These are phyloP conservation scores for Dascyllus trimaculatus DNA, from an alignment of 2,113 vertebrate genomes.

Conservation along the genomic window DNA sequence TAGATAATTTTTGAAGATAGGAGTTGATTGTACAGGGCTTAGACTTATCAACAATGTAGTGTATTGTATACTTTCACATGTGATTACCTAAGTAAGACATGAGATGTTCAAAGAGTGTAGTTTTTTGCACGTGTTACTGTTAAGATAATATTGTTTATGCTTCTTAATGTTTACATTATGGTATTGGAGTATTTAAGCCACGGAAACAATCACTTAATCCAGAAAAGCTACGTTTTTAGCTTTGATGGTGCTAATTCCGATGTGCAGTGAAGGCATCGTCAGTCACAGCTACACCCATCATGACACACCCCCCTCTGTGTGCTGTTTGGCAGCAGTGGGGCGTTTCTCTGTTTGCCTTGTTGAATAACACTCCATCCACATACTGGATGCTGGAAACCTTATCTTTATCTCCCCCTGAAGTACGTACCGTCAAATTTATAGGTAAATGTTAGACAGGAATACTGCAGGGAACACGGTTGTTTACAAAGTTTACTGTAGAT, in stretches of 20 bases:
- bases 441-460: not conserved
- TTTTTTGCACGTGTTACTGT: no score
- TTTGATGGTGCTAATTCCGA: not conserved
- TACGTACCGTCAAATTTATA: not conserved
- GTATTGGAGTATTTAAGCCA: no score
- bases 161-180: no score
- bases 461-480: accelerated
- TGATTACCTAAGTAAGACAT: no score
- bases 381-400: not conserved
- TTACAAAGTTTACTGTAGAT: not conserved
- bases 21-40: no score
- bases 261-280: slow-evolving; percentile 43
- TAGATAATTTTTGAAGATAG: no score
- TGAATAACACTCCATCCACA: slow-evolving; percentile 26
- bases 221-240: not conserved
- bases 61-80: no score
- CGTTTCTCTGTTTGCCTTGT: slow-evolving; percentile 48
- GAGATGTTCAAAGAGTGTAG: no score
- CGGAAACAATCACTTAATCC: no score
- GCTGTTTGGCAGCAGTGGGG: slow-evolving; percentile 47
- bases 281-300: slow-evolving; percentile 41
- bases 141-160: no score
- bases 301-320: slow-evolving; percentile 72
- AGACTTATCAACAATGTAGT: no score
- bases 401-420: not conserved